These are phyloP conservation scores for Dromaius novaehollandiae DNA, from an alignment of 2,113 vertebrate species.

Conservation along the genomic window DNA sequence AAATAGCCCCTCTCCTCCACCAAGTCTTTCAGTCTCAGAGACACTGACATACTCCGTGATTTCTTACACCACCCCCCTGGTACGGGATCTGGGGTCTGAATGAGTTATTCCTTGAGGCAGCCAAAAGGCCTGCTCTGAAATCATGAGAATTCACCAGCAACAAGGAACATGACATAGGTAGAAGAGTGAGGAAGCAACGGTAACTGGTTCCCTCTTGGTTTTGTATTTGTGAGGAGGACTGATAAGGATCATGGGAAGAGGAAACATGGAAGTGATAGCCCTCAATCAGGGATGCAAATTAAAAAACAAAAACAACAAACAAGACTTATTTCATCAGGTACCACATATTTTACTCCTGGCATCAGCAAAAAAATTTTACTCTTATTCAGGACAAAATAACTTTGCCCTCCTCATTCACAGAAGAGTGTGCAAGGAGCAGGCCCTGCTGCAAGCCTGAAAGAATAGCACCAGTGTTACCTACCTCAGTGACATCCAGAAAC, in stretches of 20 bases:
- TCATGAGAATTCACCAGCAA: not conserved
- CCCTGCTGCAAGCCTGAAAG: not conserved
- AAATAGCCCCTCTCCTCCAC: not conserved
- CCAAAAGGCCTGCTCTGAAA: not conserved
- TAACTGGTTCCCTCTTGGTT: not conserved
- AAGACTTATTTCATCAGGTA: not conserved
- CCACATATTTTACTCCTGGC: not conserved
- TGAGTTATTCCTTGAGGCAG: not conserved
- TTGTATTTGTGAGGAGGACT: not conserved
- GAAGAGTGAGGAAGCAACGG: accelerated
- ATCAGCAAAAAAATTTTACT: not conserved
- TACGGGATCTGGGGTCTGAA: not conserved
- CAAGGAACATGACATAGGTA: not conserved
- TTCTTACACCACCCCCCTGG: not conserved
- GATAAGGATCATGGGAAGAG: not conserved
- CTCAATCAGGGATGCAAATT: not conserved
- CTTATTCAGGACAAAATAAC: not conserved
- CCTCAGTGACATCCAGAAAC: not conserved
- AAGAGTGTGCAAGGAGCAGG: not conserved
- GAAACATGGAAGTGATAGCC: not conserved
- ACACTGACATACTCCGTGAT: not conserved
- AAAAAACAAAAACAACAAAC: not conserved
- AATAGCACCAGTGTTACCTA: accelerated
- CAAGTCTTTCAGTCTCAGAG: not conserved
- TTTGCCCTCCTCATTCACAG: not conserved